phyloP scores from a whole-genome alignment of 2,797 vertebrate species.

The Cynopterus sphinx region DNA sequence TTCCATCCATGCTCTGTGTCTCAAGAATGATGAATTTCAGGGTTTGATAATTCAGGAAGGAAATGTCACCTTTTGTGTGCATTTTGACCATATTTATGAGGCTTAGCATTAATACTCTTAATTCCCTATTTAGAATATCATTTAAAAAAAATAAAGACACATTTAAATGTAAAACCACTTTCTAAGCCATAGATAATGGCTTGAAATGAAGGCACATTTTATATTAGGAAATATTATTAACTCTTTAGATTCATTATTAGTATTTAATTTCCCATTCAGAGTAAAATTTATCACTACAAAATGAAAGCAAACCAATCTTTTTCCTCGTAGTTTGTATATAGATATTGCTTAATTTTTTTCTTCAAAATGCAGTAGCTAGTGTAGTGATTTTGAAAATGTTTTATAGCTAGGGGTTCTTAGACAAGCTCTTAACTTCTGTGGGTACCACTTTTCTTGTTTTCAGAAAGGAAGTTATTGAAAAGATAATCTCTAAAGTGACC shows the following conservation, averaged over 20 bases:
- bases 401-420: not conserved
- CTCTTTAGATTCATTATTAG: not conserved
- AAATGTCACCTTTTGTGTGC: not conserved
- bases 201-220: not conserved
- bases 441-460: conserved; percentile 16
- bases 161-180: not conserved
- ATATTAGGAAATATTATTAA: not conserved
- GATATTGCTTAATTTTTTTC: not conserved
- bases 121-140: not conserved
- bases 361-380: not conserved
- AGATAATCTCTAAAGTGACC: conserved; percentile 21
- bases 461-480: not conserved
- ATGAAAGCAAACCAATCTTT: not conserved
- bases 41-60: not conserved
- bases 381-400: conserved; percentile 7
- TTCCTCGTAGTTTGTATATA: not conserved
- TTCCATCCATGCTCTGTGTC: not conserved
- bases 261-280: not conserved
- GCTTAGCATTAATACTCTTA: not conserved
- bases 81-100: not conserved
- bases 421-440: not conserved
- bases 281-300: not conserved
- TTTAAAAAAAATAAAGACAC: not conserved
- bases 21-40: not conserved
- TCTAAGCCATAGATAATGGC: not conserved